Conservation (phyloP, 2,888 invertebrate species). For the Thymelicus lineola region DNA sequence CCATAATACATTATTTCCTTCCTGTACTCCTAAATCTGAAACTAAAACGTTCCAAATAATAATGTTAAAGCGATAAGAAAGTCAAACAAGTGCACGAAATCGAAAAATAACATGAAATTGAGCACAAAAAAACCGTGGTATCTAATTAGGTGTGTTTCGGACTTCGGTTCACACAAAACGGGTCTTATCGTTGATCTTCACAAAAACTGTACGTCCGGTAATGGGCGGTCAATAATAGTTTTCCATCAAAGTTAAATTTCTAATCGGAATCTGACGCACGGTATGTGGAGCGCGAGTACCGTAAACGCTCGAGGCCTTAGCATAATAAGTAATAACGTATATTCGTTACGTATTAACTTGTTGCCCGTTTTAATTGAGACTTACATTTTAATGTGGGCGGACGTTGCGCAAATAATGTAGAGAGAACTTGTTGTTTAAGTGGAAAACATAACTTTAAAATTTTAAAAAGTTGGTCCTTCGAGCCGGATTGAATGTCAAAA, state of each 20-base stretch:
- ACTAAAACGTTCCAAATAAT: not conserved
- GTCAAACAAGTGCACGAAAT: constrained; percentile 21
- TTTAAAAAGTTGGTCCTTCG: constrained; percentile 19
- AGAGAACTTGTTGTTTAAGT: not conserved
- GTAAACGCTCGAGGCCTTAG: constrained; percentile 63
- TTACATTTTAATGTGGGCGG: constrained; percentile 29
- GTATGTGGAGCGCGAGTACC: constrained; percentile 71
- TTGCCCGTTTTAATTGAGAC: constrained; percentile 36
- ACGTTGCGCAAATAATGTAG: constrained; percentile 10
- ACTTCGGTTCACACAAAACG: constrained; percentile 43
- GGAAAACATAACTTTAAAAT: not conserved
- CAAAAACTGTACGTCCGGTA: constrained; percentile 48
- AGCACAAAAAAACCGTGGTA: constrained; percentile 28
- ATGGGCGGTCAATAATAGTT: constrained; percentile 66
- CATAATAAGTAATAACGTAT: constrained; percentile 38
- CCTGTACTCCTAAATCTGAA: too few relatives aligned
- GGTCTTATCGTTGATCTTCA: constrained; percentile 41
- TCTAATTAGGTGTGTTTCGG: constrained; percentile 40
- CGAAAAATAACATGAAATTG: constrained; percentile 15
- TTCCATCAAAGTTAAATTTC: constrained; percentile 74
- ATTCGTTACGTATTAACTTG: constrained; percentile 34
- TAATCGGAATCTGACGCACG: constrained; percentile 69
- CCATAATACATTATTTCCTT: too few relatives aligned
- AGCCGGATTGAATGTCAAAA: constrained; percentile 8
- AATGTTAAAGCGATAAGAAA: constrained; percentile 9